Percentiles rank a stretch among this genome's conserved stretches.
These are phyloP conservation scores for Argyresthia goedartella DNA, from an alignment of 2,888 invertebrate genomes.

Conservation along the genomic window DNA sequence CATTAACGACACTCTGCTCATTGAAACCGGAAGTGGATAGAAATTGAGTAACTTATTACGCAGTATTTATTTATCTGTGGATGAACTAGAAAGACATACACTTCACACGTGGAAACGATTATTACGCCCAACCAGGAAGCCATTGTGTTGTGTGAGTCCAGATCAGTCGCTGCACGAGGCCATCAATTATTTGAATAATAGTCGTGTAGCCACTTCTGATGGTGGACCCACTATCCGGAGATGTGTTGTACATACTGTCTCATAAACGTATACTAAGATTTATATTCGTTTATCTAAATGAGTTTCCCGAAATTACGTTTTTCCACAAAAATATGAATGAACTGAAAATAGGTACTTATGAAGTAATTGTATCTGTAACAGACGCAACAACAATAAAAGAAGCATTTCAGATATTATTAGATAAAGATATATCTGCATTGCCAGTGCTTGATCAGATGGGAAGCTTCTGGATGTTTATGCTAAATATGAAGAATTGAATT, in stretches of 20 bases:
- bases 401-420: conserved; percentile 53
- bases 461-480: conserved; percentile 57
- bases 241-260: conserved; percentile 57
- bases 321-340: conserved; percentile 55
- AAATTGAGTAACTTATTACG: too few species aligned
- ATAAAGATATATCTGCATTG: conserved; percentile 60
- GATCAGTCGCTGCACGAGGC: conserved; percentile 62
- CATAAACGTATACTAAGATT: conserved; percentile 62
- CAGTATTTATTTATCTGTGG: conserved; percentile 49
- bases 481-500: conserved; percentile 74
- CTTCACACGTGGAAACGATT: conserved; percentile 60
- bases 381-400: conserved; percentile 51
- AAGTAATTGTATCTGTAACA: conserved; percentile 50
- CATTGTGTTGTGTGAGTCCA: conserved; percentile 49
- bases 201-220: conserved; percentile 58
- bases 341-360: conserved; percentile 59
- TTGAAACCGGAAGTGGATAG: too few species aligned
- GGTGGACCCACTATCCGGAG: conserved; percentile 50
- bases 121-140: conserved; percentile 46
- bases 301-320: conserved; percentile 62
- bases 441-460: conserved; percentile 55
- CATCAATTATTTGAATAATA: conserved; percentile 52
- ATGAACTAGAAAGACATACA: conserved; percentile 57
- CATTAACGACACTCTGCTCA: too few species aligned
- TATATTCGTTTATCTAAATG: conserved; percentile 60